Evolutionary conservation across 2,888 invertebrate genomes (phyloP).

Genomic region (Xylocampa areola): DNA sequence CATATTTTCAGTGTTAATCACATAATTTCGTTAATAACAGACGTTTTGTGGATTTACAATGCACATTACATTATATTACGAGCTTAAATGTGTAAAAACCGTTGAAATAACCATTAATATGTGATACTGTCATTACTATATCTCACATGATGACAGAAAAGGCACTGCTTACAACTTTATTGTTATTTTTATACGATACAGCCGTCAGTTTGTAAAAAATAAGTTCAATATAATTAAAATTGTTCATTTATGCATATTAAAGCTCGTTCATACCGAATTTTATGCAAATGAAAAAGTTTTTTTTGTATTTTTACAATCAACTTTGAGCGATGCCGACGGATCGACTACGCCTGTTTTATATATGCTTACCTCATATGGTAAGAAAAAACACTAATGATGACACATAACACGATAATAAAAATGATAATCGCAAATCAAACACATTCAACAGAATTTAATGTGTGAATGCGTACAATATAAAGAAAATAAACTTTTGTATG

Average conservation of each 20-base stretch:
- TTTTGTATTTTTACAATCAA: constrained; percentile 11
- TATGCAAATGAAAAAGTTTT: constrained; percentile 31
- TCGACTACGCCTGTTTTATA: constrained; percentile 4
- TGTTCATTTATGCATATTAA: constrained; percentile 35
- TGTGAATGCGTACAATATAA: constrained; percentile 4
- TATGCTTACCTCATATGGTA: constrained; percentile 33
- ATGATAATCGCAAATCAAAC: constrained; percentile 17
- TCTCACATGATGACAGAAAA: constrained; percentile 40
- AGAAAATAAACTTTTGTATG: constrained; percentile 15
- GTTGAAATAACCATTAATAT: constrained; percentile 57
- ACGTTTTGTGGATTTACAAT: constrained; percentile 55
- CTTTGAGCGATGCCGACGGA: constrained; percentile 25
- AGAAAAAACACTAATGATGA: constrained; percentile 11
- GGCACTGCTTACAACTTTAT: constrained; percentile 44
- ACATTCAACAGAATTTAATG: constrained; percentile 18
- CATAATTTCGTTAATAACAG: constrained; percentile 60
- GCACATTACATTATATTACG: constrained; percentile 59
- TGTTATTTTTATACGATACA: constrained; percentile 46
- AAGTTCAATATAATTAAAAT: constrained; percentile 46
- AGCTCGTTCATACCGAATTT: constrained; percentile 41
- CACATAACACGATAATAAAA: constrained; percentile 12
- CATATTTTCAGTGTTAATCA: constrained; percentile 56
- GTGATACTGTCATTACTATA: constrained; percentile 48
- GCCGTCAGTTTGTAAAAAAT: constrained; percentile 35
- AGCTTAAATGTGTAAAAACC: constrained; percentile 57